phyloP scores from a whole-genome alignment of 2,113 vertebrate species.

The Pseudonaja textilis region DNA sequence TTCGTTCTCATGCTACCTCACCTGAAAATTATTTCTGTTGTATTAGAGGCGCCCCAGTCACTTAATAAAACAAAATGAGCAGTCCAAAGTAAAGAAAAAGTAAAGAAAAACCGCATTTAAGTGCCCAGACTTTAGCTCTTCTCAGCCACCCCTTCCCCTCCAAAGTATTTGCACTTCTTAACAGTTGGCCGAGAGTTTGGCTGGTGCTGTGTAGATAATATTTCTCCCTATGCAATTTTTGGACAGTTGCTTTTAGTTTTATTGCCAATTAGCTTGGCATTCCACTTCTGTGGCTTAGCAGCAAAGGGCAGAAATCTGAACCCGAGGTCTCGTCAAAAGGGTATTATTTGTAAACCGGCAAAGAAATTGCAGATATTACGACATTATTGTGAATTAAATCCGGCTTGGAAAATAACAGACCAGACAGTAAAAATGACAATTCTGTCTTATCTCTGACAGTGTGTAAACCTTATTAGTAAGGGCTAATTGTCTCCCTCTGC shows the following conservation, averaged over 20 bases:
- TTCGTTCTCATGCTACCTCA: not conserved
- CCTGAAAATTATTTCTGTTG: not conserved
- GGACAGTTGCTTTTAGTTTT: constrained; percentile 31
- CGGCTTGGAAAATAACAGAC: constrained; percentile 26
- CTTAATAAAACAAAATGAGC: not conserved
- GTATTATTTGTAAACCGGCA: constrained; percentile 41
- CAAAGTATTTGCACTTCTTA: constrained; percentile 4
- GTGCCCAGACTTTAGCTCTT: not conserved
- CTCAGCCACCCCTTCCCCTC: not conserved
- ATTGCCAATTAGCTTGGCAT: constrained; percentile 42
- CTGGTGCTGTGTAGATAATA: not conserved
- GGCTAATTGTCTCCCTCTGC: constrained; percentile 40
- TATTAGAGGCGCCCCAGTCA: not conserved
- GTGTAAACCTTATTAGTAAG: constrained; percentile 36
- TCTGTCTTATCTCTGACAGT: constrained; percentile 48
- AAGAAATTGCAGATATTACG: constrained; percentile 20
- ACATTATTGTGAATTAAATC: constrained; percentile 60
- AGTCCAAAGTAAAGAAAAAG: accelerated
- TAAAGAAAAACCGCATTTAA: not conserved
- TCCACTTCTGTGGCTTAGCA: constrained; percentile 15
- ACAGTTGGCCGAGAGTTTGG: constrained; percentile 30
- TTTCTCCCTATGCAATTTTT: not conserved
- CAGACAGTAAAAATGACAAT: constrained; percentile 42
- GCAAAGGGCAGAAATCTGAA: constrained; percentile 40
- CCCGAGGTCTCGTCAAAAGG: constrained; percentile 49